phyloP scores from a whole-genome alignment of 1,140 invertebrate genomes.

The Neomicropteryx cornuta region DNA sequence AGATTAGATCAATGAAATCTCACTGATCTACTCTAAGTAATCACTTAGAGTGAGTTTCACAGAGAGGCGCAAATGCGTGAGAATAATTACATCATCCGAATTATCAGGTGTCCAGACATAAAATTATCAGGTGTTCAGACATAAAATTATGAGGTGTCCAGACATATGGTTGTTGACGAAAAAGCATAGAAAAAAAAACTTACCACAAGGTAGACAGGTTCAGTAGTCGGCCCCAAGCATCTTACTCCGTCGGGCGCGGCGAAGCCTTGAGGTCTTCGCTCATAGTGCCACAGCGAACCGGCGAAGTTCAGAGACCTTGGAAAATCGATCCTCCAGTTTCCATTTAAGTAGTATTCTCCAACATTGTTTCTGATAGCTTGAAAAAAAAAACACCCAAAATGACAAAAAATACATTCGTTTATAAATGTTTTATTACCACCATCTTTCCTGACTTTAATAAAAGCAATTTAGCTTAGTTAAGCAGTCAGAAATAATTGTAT shows the following conservation, averaged over 20 bases:
- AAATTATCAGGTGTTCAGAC: no score
- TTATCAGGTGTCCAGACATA: no score
- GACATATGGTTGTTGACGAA: background rate
- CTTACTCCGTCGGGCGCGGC: conserved; percentile 72
- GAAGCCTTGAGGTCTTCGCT: conserved; percentile 66
- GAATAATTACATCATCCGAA: no score
- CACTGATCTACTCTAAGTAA: no score
- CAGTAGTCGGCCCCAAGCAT: conserved; percentile 75
- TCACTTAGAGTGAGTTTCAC: no score
- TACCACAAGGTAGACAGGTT: conserved; percentile 80
- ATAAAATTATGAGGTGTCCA: conserved; percentile 1
- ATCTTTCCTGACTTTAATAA: no score
- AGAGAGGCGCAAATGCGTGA: no score
- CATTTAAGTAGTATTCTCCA: conserved; percentile 85
- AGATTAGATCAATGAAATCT: no score
- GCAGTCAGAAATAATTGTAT: no score
- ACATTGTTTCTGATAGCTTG: conserved; percentile 71
- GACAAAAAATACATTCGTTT: background rate
- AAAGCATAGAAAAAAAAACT: conserved; percentile 35
- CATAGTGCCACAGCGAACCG: conserved; percentile 79
- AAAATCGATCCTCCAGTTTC: conserved; percentile 87
- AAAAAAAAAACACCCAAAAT: conserved; percentile 11
- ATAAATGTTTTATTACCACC: no score
- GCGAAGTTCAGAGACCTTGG: conserved; percentile 68
- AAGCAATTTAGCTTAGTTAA: no score